A percentile compares a stretch with the other conserved stretches of the same genome.
These are phyloP conservation scores for Aphelinus certus DNA, from an alignment of 1,140 invertebrate genomes.

Conservation along the genomic window DNA sequence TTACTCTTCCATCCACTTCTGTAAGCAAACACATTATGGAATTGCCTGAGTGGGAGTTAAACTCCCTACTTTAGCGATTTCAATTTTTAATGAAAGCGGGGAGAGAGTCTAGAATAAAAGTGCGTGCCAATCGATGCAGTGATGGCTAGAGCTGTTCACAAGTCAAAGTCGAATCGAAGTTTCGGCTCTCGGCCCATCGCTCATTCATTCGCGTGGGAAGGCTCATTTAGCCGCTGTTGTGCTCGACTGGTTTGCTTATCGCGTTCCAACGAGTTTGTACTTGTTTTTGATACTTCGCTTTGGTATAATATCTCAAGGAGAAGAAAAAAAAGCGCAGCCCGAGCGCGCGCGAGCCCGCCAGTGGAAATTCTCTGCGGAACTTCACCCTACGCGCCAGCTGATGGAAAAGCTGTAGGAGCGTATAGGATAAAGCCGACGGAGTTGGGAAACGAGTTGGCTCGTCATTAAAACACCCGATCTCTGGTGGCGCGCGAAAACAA, in stretches of 20 bases:
- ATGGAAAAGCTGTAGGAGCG: too few relatives aligned
- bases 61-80: background rate
- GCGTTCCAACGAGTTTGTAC: slow-evolving; percentile 9
- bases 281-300: slow-evolving; percentile 9
- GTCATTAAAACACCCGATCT: too few relatives aligned
- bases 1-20: background rate
- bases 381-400: too few relatives aligned
- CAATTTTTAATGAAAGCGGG: slow-evolving; percentile 4
- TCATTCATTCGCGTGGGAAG: slow-evolving; percentile 27
- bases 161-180: slow-evolving; percentile 17
- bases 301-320: background rate
- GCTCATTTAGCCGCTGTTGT: slow-evolving; percentile 27
- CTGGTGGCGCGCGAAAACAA: background rate
- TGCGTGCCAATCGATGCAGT: slow-evolving; percentile 10
- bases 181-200: slow-evolving; percentile 20
- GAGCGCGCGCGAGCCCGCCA: background rate
- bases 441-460: too few relatives aligned
- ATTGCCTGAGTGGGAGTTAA: background rate
- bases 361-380: too few relatives aligned
- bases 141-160: background rate
- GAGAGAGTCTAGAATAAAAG: background rate
- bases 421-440: too few relatives aligned
- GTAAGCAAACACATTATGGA: slow-evolving; percentile 18
- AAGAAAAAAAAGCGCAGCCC: background rate
- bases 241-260: slow-evolving; percentile 19